phyloP scores from a whole-genome alignment of 2,888 invertebrate genomes.

The Trichopoda pennipes region DNA sequence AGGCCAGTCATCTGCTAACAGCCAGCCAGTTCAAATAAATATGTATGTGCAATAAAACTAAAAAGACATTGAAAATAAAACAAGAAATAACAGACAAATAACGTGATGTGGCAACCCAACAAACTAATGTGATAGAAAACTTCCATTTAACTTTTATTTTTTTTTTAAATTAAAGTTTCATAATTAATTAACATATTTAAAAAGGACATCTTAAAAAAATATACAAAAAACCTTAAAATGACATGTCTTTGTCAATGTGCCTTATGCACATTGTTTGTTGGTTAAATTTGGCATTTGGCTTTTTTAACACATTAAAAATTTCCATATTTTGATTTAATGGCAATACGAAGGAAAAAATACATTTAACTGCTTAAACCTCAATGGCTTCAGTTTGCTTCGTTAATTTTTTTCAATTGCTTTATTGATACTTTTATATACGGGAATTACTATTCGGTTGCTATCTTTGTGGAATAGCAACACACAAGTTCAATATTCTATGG shows the following conservation, averaged over 20 bases:
- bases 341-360: conserved; percentile 44
- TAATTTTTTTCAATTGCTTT: conserved; percentile 4
- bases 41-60: not conserved
- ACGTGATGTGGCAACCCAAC: conserved; percentile 28
- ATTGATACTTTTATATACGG: conserved; percentile 8
- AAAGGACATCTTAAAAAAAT: not conserved
- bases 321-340: conserved; percentile 68
- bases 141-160: not conserved
- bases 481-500: conserved; percentile 28
- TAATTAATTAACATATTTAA: too few relatives aligned
- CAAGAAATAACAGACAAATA: not conserved
- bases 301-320: conserved; percentile 59
- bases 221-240: not conserved
- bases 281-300: conserved; percentile 12
- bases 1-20: conserved; percentile 39
- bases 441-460: conserved; percentile 28
- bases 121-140: not conserved
- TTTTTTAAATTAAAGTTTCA: too few relatives aligned
- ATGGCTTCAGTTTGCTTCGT: conserved; percentile 13
- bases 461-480: conserved; percentile 20
- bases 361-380: conserved; percentile 51
- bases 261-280: conserved; percentile 3
- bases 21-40: conserved; percentile 41
- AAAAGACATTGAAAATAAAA: conserved; percentile 7
- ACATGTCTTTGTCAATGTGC: not conserved